Conservation (phyloP, 2,797 vertebrate genomes). For the Channallabes apus region DNA sequence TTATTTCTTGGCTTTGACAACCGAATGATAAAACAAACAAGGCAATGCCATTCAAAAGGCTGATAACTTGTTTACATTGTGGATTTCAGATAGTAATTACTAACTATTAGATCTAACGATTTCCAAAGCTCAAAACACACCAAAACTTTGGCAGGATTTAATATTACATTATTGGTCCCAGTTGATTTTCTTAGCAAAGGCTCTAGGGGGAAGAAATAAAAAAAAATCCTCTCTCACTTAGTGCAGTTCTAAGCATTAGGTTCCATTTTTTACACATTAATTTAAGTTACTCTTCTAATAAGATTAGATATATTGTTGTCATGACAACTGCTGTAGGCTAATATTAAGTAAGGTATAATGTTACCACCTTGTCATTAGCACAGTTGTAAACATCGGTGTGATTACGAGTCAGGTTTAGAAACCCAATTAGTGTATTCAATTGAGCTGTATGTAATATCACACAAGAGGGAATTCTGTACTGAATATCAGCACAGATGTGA, state of each 20-base stretch:
- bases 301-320: slow-evolving; percentile 16
- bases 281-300: slow-evolving; percentile 19
- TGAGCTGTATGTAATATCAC: neutral
- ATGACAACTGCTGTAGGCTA: slow-evolving; percentile 22
- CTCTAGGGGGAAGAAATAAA: neutral
- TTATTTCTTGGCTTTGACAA: neutral
- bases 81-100: neutral
- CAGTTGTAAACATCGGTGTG: neutral
- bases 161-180: neutral
- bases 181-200: neutral
- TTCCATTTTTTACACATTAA: slow-evolving; percentile 15
- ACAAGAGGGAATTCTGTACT: too few species aligned
- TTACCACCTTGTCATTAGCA: neutral
- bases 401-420: neutral
- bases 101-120: neutral
- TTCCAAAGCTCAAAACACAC: neutral
- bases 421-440: neutral
- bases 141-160: neutral
- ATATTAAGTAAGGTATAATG: neutral
- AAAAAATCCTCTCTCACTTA: slow-evolving; percentile 12
- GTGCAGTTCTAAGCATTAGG: neutral
- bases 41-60: neutral
- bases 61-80: slow-evolving; percentile 5
- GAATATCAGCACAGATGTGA: too few species aligned
- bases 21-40: slow-evolving; percentile 5